phyloP scores from a whole-genome alignment of 2,888 invertebrate species.

The Lordiphosa andalusiaca region DNA sequence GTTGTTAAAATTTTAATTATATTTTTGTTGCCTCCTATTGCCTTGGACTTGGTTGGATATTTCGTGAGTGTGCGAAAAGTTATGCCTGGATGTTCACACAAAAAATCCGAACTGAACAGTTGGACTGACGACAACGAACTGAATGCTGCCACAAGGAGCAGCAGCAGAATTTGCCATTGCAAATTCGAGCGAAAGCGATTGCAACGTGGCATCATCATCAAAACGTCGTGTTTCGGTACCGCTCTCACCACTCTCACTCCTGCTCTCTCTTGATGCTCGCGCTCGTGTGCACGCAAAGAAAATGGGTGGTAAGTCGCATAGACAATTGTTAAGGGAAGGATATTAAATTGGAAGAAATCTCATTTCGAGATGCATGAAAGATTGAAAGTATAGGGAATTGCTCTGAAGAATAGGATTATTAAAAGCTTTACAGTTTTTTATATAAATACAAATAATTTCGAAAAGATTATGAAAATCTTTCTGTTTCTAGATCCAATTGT shows the following conservation, averaged over 20 bases:
- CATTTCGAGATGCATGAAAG: no score
- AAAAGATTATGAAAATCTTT: no score
- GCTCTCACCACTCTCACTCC: conserved; percentile 15
- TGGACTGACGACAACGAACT: conserved; percentile 78
- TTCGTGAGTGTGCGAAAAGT: conserved; percentile 11
- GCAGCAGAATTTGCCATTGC: conserved; percentile 62
- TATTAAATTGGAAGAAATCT: background rate
- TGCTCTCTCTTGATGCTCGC: conserved; percentile 11
- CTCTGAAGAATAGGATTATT: no score
- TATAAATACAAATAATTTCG: no score
- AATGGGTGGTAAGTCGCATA: background rate
- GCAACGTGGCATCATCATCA: conserved; percentile 64
- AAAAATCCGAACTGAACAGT: conserved; percentile 58
- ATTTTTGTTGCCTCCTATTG: conserved; percentile 10
- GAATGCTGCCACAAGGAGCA: conserved; percentile 73
- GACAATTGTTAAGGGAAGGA: background rate
- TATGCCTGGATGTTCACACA: conserved; percentile 40
- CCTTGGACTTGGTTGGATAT: conserved; percentile 32
- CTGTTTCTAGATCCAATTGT: no score
- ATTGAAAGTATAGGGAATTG: no score
- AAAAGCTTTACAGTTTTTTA: no score
- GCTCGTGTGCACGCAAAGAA: conserved; percentile 4
- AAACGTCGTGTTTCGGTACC: conserved; percentile 13
- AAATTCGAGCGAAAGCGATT: conserved; percentile 45
- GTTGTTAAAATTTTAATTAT: conserved; percentile 16